Percentiles rank a stretch among this genome's conserved stretches.
Conservation (phyloP, 2,113 vertebrate genomes). For the Callipepla californica region DNA sequence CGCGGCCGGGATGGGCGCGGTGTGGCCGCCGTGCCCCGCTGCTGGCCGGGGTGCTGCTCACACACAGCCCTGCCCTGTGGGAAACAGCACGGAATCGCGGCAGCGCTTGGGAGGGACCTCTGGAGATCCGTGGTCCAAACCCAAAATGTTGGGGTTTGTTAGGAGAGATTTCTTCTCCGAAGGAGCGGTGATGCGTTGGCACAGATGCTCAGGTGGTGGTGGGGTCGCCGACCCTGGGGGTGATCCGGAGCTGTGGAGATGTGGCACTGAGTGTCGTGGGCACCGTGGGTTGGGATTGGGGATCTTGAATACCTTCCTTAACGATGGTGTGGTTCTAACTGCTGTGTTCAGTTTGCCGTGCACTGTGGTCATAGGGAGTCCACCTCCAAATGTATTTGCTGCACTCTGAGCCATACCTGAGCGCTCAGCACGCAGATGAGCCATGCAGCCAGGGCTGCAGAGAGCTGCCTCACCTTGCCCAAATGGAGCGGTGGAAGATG, state of each 20-base stretch:
- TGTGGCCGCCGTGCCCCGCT: too few species aligned
- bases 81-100: neutral
- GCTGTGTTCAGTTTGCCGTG: neutral
- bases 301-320: neutral
- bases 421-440: neutral
- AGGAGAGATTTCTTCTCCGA: neutral
- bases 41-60: too few species aligned
- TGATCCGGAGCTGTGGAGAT: too few species aligned
- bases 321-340: neutral
- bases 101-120: neutral
- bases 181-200: too few species aligned
- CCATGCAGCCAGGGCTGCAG: neutral
- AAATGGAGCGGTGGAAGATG: rapidly evolving
- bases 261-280: too few species aligned
- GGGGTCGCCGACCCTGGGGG: neutral
- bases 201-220: too few species aligned
- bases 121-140: neutral
- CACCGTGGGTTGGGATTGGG: neutral
- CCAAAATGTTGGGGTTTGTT: neutral
- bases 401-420: too few species aligned
- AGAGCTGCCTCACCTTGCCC: neutral
- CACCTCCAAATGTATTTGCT: neutral
- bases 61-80: neutral
- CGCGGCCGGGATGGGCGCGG: too few species aligned
- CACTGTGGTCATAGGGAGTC: neutral